These are phyloP conservation scores for Zaprionus africanus DNA, from an alignment of 1,140 invertebrate species.

Conservation along the genomic window DNA sequence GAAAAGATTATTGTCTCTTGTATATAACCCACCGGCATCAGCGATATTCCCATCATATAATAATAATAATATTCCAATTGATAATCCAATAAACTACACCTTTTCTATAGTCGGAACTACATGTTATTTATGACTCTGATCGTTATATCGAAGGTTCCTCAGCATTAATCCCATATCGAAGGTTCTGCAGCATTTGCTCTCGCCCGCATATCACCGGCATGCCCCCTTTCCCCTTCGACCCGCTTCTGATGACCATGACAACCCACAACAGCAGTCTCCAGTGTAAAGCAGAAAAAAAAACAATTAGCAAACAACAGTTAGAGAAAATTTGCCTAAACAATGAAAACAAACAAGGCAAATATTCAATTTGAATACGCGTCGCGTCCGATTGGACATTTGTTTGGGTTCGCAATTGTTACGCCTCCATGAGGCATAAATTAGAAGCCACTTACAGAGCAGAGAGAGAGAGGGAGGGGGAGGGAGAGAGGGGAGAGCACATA, in stretches of 20 bases:
- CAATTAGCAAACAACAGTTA: slow-evolving; percentile 60
- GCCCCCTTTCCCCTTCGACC: not conserved
- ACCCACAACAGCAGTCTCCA: slow-evolving; percentile 1
- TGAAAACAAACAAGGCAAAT: slow-evolving; percentile 50
- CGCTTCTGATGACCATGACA: slow-evolving; percentile 32
- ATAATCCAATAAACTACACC: not conserved
- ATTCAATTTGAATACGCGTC: slow-evolving; percentile 51
- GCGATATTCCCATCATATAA: not conserved
- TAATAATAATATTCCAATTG: not conserved
- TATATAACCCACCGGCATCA: not conserved
- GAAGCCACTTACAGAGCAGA: slow-evolving; percentile 36
- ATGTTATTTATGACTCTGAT: slow-evolving; percentile 3
- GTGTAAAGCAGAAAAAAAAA: slow-evolving; percentile 23
- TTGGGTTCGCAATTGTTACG: slow-evolving; percentile 59
- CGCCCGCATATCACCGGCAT: slow-evolving; percentile 30
- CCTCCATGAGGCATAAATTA: slow-evolving; percentile 64
- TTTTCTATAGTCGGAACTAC: not conserved
- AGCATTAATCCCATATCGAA: slow-evolving; percentile 6
- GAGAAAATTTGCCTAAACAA: slow-evolving; percentile 60
- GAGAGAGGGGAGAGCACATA: not conserved
- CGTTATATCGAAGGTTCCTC: slow-evolving; percentile 16
- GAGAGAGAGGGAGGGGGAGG: not conserved
- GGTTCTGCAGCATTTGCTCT: slow-evolving; percentile 11
- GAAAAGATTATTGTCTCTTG: too few species aligned
- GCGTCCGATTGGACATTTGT: slow-evolving; percentile 43